These are phyloP conservation scores for Melinopterus prodromus DNA, from an alignment of 2,888 invertebrate genomes.

Conservation along the genomic window DNA sequence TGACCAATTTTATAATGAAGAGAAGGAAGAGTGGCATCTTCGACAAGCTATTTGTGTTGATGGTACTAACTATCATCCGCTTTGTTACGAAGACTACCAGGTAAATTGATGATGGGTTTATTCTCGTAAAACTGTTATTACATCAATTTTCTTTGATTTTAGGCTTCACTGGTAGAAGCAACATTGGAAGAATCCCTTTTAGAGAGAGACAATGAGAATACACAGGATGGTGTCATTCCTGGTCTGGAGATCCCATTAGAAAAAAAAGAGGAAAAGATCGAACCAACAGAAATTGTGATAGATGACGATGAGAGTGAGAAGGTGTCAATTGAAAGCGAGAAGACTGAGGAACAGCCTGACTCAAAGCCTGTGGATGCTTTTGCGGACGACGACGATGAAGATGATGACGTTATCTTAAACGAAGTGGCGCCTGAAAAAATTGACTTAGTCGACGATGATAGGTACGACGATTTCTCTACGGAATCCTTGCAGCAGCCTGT, in stretches of 20 bases:
- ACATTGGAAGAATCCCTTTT: constrained; percentile 51
- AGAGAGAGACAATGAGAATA: constrained; percentile 46
- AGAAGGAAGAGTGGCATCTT: constrained; percentile 97
- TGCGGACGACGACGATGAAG: constrained; percentile 58
- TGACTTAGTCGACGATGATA: constrained; percentile 71
- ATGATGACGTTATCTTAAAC: constrained; percentile 75
- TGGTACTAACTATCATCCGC: constrained; percentile 84
- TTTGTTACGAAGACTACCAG: constrained; percentile 89
- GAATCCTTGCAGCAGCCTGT: constrained; percentile 59
- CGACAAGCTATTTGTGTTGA: constrained; percentile 82
- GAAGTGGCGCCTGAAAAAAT: constrained; percentile 73
- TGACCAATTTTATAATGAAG: constrained; percentile 96
- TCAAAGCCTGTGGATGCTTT: constrained; percentile 47
- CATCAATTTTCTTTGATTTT: constrained; percentile 26
- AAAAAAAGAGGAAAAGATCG: constrained; percentile 58
- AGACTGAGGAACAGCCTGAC: constrained; percentile 45
- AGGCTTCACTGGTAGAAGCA: constrained; percentile 50
- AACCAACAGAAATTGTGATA: constrained; percentile 59
- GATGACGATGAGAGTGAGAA: constrained; percentile 52
- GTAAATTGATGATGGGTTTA: constrained; percentile 56
- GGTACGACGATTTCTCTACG: constrained; percentile 58
- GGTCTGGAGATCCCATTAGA: constrained; percentile 62
- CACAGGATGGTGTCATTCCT: constrained; percentile 58
- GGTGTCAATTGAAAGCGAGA: constrained; percentile 30
- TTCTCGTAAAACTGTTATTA: background rate